Conservation (phyloP, 2,888 invertebrate species). For the Epinotia demarniana region DNA sequence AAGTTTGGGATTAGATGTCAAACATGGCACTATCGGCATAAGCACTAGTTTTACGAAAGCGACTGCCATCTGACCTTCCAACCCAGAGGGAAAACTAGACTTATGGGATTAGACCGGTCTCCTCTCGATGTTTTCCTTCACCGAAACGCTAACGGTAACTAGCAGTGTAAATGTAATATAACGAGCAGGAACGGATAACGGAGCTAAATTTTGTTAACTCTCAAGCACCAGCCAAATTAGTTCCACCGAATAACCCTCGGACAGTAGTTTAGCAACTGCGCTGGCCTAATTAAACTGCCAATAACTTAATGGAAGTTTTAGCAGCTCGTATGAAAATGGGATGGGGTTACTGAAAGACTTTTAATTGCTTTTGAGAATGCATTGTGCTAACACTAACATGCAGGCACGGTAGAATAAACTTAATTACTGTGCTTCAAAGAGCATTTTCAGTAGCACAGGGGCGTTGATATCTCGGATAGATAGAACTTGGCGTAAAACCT, state of each 20-base stretch:
- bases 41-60: too few relatives aligned
- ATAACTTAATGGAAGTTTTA: slow-evolving; percentile 15
- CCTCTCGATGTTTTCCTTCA: too few relatives aligned
- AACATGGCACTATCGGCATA: too few relatives aligned
- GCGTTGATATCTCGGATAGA: background rate
- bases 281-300: slow-evolving; percentile 4
- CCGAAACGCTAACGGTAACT: too few relatives aligned
- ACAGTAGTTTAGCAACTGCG: background rate
- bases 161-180: too few relatives aligned
- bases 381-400: background rate
- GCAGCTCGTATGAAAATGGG: background rate
- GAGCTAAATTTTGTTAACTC: background rate
- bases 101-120: too few relatives aligned
- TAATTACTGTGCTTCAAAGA: background rate
- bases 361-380: slow-evolving; percentile 15
- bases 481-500: background rate
- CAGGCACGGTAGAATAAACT: background rate
- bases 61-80: too few relatives aligned
- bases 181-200: background rate
- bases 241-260: background rate
- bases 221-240: background rate
- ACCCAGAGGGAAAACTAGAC: too few relatives aligned
- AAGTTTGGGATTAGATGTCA: too few relatives aligned
- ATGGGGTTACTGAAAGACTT: slow-evolving; percentile 17
- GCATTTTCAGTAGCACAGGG: background rate